phyloP scores from a whole-genome alignment of 1,140 invertebrate species.

The Aphaenogaster rudis region DNA sequence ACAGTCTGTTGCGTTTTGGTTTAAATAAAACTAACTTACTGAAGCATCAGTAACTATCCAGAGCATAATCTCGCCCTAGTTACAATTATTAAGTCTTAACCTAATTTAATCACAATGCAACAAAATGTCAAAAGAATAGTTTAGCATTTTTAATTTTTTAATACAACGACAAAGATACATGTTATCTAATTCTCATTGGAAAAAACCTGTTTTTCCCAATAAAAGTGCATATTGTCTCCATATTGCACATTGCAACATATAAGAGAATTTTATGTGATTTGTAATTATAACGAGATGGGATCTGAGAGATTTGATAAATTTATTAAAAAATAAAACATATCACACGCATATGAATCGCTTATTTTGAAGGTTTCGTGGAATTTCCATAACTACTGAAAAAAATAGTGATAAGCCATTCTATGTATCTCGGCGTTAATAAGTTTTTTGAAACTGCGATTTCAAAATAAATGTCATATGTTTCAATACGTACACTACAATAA shows the following conservation, averaged over 20 bases:
- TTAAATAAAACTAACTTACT: constrained; percentile 50
- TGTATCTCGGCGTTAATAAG: not conserved
- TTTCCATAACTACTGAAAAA: not conserved
- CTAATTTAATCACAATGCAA: not conserved
- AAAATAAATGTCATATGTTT: not conserved
- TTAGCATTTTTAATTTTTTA: not conserved
- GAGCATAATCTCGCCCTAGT: constrained; percentile 22
- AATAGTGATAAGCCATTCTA: not conserved
- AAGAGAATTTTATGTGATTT: not conserved
- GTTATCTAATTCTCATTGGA: not conserved
- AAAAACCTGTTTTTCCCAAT: not conserved
- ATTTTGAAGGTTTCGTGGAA: not conserved
- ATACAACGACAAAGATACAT: not conserved
- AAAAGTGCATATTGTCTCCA: not conserved
- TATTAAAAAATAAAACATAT: not conserved
- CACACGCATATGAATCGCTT: not conserved
- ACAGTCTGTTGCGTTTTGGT: constrained; percentile 80
- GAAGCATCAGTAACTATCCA: not conserved
- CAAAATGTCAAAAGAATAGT: constrained; percentile 18
- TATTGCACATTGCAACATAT: not conserved
- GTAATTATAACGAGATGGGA: not conserved
- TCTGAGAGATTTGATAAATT: not conserved
- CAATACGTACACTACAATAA: not conserved
- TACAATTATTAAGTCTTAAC: not conserved
- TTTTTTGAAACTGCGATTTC: not conserved